Percentiles rank a stretch among this genome's conserved stretches.
phyloP scores from a whole-genome alignment of 2,888 invertebrate species.

The Venustoraphidia nigricollis region DNA sequence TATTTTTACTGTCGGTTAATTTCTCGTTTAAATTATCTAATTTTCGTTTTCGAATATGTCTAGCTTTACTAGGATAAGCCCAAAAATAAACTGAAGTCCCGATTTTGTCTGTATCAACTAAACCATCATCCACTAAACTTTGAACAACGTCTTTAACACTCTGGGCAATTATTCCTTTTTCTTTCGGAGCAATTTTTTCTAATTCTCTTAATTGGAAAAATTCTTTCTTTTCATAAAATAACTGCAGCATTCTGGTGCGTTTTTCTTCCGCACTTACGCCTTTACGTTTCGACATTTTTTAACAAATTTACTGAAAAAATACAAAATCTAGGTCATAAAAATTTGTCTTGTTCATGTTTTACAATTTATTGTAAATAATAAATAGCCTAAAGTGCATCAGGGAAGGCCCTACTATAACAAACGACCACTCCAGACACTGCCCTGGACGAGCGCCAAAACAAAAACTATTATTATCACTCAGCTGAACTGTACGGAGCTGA shows the following conservation, averaged over 20 bases:
- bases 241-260: constrained; percentile 59
- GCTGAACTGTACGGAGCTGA: no score
- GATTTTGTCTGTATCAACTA: constrained; percentile 81
- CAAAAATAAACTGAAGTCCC: constrained; percentile 82
- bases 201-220: constrained; percentile 70
- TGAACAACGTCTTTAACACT: constrained; percentile 81
- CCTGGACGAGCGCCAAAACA: no score
- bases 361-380: no score
- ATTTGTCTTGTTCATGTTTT: no score
- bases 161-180: constrained; percentile 77
- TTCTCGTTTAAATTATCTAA: constrained; percentile 41
- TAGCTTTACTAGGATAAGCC: constrained; percentile 76
- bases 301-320: constrained; percentile 6
- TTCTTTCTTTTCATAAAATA: constrained; percentile 71
- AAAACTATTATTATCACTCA: no score
- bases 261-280: constrained; percentile 78
- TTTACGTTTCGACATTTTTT: constrained; percentile 48
- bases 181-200: constrained; percentile 77
- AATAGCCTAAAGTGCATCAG: no score
- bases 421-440: no score
- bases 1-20: constrained; percentile 38
- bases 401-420: no score
- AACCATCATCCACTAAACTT: constrained; percentile 68
- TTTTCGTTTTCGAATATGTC: constrained; percentile 44
- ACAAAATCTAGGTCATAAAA: neutral